Conservation (phyloP, 2,113 vertebrate species). For the Ceuthmochares aereus region DNA sequence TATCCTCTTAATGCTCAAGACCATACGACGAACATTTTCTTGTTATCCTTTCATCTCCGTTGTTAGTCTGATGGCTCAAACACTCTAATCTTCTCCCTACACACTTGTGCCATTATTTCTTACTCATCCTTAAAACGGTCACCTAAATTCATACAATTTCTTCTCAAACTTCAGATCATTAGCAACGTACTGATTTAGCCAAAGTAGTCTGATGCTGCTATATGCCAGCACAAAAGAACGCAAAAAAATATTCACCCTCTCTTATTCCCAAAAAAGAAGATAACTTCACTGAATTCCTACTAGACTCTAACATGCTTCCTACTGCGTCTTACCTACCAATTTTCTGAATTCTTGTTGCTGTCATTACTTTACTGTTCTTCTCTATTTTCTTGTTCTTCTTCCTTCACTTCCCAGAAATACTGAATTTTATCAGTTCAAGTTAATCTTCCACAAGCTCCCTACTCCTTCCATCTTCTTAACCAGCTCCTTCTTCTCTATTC, state of each 20-base stretch:
- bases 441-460: not conserved
- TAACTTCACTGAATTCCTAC: not conserved
- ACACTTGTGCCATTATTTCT: not conserved
- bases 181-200: not conserved
- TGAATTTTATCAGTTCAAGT: not conserved
- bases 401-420: not conserved
- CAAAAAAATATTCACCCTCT: not conserved
- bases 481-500: not conserved
- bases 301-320: not conserved
- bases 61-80: not conserved
- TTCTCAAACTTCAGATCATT: not conserved
- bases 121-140: not conserved
- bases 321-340: not conserved
- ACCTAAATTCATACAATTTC: not conserved
- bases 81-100: not conserved
- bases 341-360: not conserved
- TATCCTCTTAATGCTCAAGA: not conserved
- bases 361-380: not conserved
- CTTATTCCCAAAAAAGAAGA: not conserved
- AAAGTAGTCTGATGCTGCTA: not conserved
- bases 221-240: not conserved
- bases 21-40: not conserved
- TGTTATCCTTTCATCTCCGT: not conserved
- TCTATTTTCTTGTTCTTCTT: not conserved
- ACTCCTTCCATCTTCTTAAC: not conserved